Evolutionary conservation across 2,797 vertebrate species (phyloP), one percentile per base, ranked within the genome.

Genomic region (Triplophysa bombifrons): DNA sequence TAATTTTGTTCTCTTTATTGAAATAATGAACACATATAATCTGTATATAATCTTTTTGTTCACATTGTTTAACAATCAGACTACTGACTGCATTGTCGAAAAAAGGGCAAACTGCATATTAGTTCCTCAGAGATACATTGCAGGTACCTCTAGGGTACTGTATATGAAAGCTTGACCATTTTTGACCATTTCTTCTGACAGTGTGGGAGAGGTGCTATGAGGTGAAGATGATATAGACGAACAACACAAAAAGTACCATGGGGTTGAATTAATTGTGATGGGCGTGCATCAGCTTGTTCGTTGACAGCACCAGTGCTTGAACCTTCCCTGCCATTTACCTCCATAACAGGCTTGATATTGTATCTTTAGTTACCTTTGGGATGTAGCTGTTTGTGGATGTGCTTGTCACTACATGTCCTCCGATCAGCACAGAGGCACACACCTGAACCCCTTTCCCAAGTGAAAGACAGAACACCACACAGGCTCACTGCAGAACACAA

Each of bases 371-470:
- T 55, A 92, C 92, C 90, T 90, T 25, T 0, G 90, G 87, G 92
- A 83, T 56, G 2, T 61, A 1, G 7, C 70, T 89, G 89, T 90
- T 91, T 86, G 89, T 84, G 83, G 78, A 67, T 80, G 83, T 80
- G 74, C 93, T 66, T 93, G 93, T 91, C 88, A 87, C 88, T 82
- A 85, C 92, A 90, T 91, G 93, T 91, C 80, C 84, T 70, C 83
- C 84, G 79, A 85, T 90, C 90, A 87, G 65, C 46, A 1, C 89
- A 88, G 87, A 68, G n/a, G 25, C 25, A 25, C 51, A 80, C 91
- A 93, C 88, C 90, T 92, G 91, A 86, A 85, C 87, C 86, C 69
- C 17, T 30, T 30, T 64, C 72, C 64, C 64, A 48, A 7, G 64
- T 51, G 72, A 68, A 67, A 46, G 8, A 5, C 25, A 75, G 60